Percentiles rank a stretch among this genome's conserved stretches.
Conservation (phyloP, 2,797 vertebrate genomes). For the Poecilia picta region DNA sequence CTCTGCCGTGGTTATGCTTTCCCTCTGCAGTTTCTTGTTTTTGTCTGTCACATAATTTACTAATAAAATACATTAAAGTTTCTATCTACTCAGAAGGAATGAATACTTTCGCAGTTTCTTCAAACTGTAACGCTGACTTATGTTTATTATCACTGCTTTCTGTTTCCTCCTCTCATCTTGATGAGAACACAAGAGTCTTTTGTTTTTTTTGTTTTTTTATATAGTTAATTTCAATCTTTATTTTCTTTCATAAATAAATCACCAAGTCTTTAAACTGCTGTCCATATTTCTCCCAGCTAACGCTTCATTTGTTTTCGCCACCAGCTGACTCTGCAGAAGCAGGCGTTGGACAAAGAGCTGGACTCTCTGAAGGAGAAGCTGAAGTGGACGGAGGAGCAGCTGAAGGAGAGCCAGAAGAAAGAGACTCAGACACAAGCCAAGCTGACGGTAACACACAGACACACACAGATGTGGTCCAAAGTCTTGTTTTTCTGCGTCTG, state of each 20-base stretch:
- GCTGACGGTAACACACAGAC: constrained; percentile 71
- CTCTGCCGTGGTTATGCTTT: not conserved
- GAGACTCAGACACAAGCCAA: constrained; percentile 77
- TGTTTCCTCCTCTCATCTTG: constrained; percentile 20
- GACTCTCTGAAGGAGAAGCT: constrained; percentile 76
- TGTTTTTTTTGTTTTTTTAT: not conserved
- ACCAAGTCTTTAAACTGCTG: not conserved
- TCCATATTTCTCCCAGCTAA: not conserved
- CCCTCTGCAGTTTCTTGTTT: not conserved
- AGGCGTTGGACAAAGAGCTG: constrained; percentile 77
- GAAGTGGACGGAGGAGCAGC: constrained; percentile 78
- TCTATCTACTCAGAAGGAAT: not conserved
- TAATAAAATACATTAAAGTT: not conserved
- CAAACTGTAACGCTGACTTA: not conserved
- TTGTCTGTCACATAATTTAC: not conserved
- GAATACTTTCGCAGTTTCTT: not conserved
- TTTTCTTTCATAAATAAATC: constrained; percentile 7
- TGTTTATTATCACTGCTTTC: constrained; percentile 31
- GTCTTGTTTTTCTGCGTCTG: constrained; percentile 8
- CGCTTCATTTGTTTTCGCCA: constrained; percentile 15
- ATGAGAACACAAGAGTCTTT: constrained; percentile 11
- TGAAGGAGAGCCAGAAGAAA: constrained; percentile 78
- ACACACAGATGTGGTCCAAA: not conserved
- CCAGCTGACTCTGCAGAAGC: constrained; percentile 82
- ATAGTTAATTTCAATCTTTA: not conserved